Base-by-base conservation (phyloP, 2,113 vertebrate species). In the Macrotis lagotis region DNA sequence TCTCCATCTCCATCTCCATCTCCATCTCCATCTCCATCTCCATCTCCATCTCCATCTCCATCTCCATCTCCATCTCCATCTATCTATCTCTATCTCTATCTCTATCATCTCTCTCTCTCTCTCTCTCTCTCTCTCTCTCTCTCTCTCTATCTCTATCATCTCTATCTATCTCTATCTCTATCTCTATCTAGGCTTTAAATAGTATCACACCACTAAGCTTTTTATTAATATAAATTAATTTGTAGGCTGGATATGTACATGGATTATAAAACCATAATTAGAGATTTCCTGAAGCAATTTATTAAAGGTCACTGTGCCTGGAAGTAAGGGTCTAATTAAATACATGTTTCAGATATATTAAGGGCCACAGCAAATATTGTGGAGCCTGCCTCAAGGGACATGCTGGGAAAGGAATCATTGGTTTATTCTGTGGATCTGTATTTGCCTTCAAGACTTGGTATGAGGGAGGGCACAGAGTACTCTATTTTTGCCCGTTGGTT, bases 241-340 rank as follows among this genome's bases (percentile, higher is more conserved):
- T 95, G 44, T 53, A n/a, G n/a, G 51, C 50, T 47, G 47, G 24
- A 44, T 50, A 8, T 51, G 12, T 8, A 91, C 44, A 48, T 55
- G 88, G 44, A 16, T 51, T 90, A 31, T 59, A 66, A 92, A 96
- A 37, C 37, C 90, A 90, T 44, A 88, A 12, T 47, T 37, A 83
- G 10, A 26, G 44, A 59, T 50, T 89, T 88, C 44, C 11, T 9
- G 91, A 83, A 95, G 25, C 26, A 89, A 37, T 26, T 3, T 92
- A 91, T 92, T 92, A 49, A 94, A 91, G 55, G 66, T 52, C 26
- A 50, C 88, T 50, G 0, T 28, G 48, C 10, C 26, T 59, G n/a
- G 89, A 24, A 92, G 91, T 44, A 83, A 90, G 90, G 92, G 92
- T 50, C 51, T 55, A 94, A 89, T 88, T 93, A 95, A 93, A 89